These are phyloP conservation scores for Motacilla tschutschensis DNA, from an alignment of 2,113 vertebrate genomes.

Conservation along the genomic window DNA sequence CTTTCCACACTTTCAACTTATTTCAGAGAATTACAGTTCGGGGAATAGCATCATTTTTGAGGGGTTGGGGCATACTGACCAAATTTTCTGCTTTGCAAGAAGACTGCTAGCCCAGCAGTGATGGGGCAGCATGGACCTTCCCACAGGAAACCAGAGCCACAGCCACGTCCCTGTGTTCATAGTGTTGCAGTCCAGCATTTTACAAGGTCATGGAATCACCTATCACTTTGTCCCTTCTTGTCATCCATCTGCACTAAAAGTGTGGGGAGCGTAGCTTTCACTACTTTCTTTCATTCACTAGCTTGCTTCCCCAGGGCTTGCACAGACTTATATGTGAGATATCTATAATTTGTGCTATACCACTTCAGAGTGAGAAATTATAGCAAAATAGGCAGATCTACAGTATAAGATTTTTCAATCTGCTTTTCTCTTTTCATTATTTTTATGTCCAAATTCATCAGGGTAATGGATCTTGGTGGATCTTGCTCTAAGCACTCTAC, in stretches of 20 bases:
- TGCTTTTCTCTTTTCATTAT: background rate
- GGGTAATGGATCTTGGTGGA: background rate
- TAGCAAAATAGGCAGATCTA: background rate
- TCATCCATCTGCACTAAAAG: background rate
- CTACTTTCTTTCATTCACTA: background rate
- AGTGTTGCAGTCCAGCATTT: background rate
- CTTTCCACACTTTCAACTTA: background rate
- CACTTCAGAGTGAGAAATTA: background rate
- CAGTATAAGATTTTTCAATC: background rate
- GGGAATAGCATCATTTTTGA: background rate
- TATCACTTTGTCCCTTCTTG: background rate
- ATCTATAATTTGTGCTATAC: background rate
- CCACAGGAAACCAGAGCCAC: background rate
- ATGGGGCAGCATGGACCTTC: background rate
- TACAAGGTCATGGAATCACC: background rate
- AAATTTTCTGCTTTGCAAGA: background rate
- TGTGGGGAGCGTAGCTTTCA: background rate
- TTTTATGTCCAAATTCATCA: background rate
- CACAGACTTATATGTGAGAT: too few species aligned
- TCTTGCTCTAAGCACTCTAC: background rate
- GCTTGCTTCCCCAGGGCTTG: background rate
- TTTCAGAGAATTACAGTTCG: background rate
- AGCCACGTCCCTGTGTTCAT: rapidly evolving
- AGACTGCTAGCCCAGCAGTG: background rate
- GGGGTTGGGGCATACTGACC: background rate